These are phyloP conservation scores for Notothenia rossii DNA, from an alignment of 2,113 vertebrate species.

Conservation along the genomic window DNA sequence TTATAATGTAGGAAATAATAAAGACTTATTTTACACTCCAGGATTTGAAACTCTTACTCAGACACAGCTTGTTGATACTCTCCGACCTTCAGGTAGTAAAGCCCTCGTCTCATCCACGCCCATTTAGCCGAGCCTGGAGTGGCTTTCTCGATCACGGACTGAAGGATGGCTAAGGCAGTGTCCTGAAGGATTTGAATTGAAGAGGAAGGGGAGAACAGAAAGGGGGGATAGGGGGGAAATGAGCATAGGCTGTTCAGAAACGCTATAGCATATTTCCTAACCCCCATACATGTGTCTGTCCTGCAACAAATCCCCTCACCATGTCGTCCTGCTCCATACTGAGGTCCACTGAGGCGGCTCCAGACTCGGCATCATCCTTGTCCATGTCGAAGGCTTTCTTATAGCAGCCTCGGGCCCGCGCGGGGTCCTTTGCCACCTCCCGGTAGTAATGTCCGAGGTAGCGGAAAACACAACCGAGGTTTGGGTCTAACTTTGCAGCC, in stretches of 20 bases:
- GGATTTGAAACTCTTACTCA: constrained; percentile 86
- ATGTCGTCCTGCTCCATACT: constrained; percentile 91
- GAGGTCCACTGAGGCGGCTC: constrained; percentile 91
- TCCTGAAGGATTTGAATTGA: constrained; percentile 79
- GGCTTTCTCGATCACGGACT: constrained; percentile 89
- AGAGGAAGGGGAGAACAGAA: neutral
- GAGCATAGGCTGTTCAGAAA: neutral
- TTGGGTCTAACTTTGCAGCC: constrained; percentile 93
- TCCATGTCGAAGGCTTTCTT: constrained; percentile 96
- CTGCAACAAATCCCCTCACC: constrained; percentile 77
- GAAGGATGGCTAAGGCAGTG: constrained; percentile 88
- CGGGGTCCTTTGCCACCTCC: constrained; percentile 88
- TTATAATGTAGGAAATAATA: neutral
- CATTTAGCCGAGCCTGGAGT: constrained; percentile 92
- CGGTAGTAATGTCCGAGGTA: constrained; percentile 94
- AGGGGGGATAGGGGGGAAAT: neutral
- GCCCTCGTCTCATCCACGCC: constrained; percentile 96
- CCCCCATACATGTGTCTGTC: no score
- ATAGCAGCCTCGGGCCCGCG: constrained; percentile 93
- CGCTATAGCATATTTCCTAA: no score
- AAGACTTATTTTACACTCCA: neutral
- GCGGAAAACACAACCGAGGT: constrained; percentile 88
- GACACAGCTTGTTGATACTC: constrained; percentile 89
- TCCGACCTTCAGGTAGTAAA: constrained; percentile 90
- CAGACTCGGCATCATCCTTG: constrained; percentile 87